Evolutionary conservation across 2,888 invertebrate genomes (phyloP).

Genomic region (Habrosyne pyritoides): DNA sequence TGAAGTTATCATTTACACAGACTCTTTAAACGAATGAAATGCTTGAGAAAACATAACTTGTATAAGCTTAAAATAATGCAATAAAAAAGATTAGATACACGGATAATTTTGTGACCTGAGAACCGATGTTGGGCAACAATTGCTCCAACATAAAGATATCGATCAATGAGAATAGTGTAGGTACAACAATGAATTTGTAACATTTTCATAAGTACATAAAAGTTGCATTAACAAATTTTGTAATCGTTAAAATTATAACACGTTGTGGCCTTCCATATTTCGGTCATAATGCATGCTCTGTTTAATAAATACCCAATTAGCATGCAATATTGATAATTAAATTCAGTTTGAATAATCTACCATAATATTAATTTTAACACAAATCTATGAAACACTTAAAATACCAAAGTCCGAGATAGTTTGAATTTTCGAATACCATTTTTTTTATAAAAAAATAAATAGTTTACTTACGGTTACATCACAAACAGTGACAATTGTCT

Average conservation of each 20-base stretch:
- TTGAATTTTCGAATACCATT: neutral
- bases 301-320: slow-evolving; percentile 32
- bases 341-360: too few species aligned
- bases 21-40: too few species aligned
- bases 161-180: neutral
- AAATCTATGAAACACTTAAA: neutral
- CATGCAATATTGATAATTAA: neutral
- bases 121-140: slow-evolving; percentile 8
- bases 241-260: slow-evolving; percentile 26
- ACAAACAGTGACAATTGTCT: slow-evolving; percentile 32
- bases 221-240: slow-evolving; percentile 12
- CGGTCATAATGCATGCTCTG: slow-evolving; percentile 50
- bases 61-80: neutral
- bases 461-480: slow-evolving; percentile 11
- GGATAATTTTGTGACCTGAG: slow-evolving; percentile 1
- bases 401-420: neutral
- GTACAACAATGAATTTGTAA: neutral
- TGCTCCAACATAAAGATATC: slow-evolving; percentile 1
- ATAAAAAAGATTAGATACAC: neutral
- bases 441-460: slow-evolving; percentile 6
- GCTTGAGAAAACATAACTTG: too few species aligned
- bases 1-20: too few species aligned
- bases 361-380: too few species aligned
- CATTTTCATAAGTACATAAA: neutral
- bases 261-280: slow-evolving; percentile 45